Evolutionary conservation across 2,113 vertebrate species (phyloP), one percentile per base, ranked within the genome.

Genomic region (Corythaixoides concolor): DNA sequence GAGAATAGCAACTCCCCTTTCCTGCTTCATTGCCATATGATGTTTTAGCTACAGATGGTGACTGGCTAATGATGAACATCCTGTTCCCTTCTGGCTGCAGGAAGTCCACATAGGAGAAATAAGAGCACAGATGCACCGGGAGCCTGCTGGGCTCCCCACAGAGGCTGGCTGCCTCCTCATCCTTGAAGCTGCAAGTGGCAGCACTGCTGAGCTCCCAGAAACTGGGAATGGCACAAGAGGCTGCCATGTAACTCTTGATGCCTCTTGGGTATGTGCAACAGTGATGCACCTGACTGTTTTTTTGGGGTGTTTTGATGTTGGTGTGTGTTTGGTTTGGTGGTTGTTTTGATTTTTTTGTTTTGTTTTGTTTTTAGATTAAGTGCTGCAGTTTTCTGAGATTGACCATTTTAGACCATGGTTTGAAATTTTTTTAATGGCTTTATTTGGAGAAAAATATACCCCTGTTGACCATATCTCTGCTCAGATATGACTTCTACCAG

Each of bases 21-120:
- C 12, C 41, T 49, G 39, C 69, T 85, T 62, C 35, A 21, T 14
- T 76, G 66, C 81, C 81, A 76, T 95, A 80, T 95, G 87, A 96
- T 49, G 39, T n/a, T 94, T 87, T 85, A 76, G 89, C 77, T 76
- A 13, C 93, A 94, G 93, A 95, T 96, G 81, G 94, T 82, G 84
- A 11, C 62, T 87, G 86, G 70, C 69, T 85, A 64, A 88, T 18
- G 77, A 39, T 75, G 93, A 85, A 82, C 91, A 47, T 89, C 87
- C 91, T 82, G 93, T 93, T 95, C 91, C 69, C 43, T 85, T 35
- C 16, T 89, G 91, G 91, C 58, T 94, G 23, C 77, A 89, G 89
- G 91, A 96, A 95, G 80, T 75, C 80, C 73, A 9, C 15, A 5
- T 5, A 43, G 43, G 33, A 89, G 72, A 72, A 72, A 62, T 27